Evolutionary conservation across 2,888 invertebrate species (phyloP).

Genomic region (Neoscelio sp.): DNA sequence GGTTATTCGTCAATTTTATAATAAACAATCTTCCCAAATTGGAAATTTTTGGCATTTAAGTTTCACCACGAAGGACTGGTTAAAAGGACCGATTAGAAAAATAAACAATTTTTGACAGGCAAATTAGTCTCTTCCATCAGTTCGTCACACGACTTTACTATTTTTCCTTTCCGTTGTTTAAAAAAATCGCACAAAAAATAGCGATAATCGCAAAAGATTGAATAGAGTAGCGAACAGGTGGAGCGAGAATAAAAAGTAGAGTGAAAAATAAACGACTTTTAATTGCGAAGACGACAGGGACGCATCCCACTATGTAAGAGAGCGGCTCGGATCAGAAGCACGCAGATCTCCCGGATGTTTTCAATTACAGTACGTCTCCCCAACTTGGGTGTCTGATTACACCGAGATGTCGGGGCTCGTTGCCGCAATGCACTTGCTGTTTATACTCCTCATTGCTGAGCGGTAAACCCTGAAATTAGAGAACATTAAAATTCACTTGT

Average conservation of each 20-base stretch:
- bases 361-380: slow-evolving; percentile 70
- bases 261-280: slow-evolving; percentile 64
- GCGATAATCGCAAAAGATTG: slow-evolving; percentile 5
- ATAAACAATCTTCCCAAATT: slow-evolving; percentile 57
- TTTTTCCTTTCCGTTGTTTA: too few relatives aligned
- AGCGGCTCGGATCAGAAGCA: slow-evolving; percentile 65
- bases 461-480: slow-evolving; percentile 68
- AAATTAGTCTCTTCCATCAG: too few relatives aligned
- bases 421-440: slow-evolving; percentile 78
- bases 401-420: slow-evolving; percentile 81
- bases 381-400: slow-evolving; percentile 82
- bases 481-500: slow-evolving; percentile 66
- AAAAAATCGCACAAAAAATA: not conserved
- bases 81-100: too few relatives aligned
- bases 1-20: slow-evolving; percentile 80
- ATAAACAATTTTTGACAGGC: too few relatives aligned
- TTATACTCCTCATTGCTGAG: slow-evolving; percentile 69
- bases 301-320: slow-evolving; percentile 30
- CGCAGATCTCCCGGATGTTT: slow-evolving; percentile 68
- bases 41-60: slow-evolving; percentile 54
- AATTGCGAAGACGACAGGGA: slow-evolving; percentile 61
- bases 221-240: slow-evolving; percentile 40
- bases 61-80: too few relatives aligned
- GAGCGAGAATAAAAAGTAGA: slow-evolving; percentile 27
- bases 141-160: too few relatives aligned